Evolutionary conservation across 1,140 invertebrate genomes (phyloP).

Genomic region (Leptonema lineaticorne): DNA sequence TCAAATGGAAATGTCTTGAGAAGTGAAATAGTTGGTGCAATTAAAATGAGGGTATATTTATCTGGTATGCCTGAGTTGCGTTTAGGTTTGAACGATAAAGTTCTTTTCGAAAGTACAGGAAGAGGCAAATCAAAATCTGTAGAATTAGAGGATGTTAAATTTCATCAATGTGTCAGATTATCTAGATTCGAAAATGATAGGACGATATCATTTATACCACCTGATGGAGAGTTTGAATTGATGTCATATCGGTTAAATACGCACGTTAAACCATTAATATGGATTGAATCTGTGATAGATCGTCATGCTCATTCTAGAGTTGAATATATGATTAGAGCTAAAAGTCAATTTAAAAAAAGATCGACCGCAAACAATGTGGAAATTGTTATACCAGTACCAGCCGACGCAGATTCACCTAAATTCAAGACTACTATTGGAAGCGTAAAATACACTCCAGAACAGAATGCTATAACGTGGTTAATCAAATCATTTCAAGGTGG

Average conservation of each 20-base stretch:
- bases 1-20: conserved; percentile 97
- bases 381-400: conserved; percentile 97
- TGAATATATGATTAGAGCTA: conserved; percentile 99
- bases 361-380: conserved; percentile 99
- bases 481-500: conserved; percentile 99
- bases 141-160: conserved; percentile 99
- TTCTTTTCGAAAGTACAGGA: conserved; percentile 97
- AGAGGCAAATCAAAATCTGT: conserved; percentile 98
- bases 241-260: conserved; percentile 99
- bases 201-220: conserved; percentile 98
- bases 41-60: conserved; percentile 98
- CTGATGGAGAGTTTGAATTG: conserved; percentile 99
- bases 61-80: conserved; percentile 99
- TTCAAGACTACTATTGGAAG: conserved; percentile 98
- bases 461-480: conserved; percentile 98
- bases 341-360: conserved; percentile 97
- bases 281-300: conserved; percentile 99
- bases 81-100: conserved; percentile 97
- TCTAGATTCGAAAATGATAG: conserved; percentile 98
- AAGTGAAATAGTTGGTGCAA: conserved; percentile 98
- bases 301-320: conserved; percentile 97
- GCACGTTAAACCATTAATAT: conserved; percentile 97
- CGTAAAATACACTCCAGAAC: conserved; percentile 97
- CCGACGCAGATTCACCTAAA: conserved; percentile 97
- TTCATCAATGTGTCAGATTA: conserved; percentile 98